Evolutionary conservation across 2,888 invertebrate species (phyloP).

Genomic region (Thymelicus lineola): DNA sequence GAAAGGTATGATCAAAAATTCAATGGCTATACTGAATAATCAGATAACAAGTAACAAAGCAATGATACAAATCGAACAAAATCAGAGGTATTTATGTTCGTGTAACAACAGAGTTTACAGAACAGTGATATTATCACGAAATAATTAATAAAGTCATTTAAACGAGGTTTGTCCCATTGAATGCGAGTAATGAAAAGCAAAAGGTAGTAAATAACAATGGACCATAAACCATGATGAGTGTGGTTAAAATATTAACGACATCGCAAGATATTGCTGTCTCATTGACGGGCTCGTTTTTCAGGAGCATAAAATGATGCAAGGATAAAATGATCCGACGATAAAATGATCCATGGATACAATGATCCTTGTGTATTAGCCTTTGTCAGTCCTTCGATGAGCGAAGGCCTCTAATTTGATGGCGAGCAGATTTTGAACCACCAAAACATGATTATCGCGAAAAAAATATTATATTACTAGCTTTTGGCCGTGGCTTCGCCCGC

Average conservation of each 20-base stretch:
- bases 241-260: slow-evolving; percentile 3
- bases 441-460: too few relatives aligned
- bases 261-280: not conserved
- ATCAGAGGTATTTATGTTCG: slow-evolving; percentile 13
- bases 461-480: too few relatives aligned
- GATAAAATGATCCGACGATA: not conserved
- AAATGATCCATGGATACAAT: not conserved
- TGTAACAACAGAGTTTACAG: slow-evolving; percentile 15
- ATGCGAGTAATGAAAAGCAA: slow-evolving; percentile 1
- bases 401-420: too few relatives aligned
- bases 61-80: slow-evolving; percentile 9
- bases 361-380: not conserved
- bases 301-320: not conserved
- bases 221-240: not conserved
- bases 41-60: not conserved
- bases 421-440: too few relatives aligned
- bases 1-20: too few relatives aligned
- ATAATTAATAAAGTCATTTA: slow-evolving; percentile 44
- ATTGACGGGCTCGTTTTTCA: not conserved
- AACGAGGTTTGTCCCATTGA: slow-evolving; percentile 1
- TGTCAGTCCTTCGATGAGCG: not conserved
- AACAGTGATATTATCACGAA: too few relatives aligned
- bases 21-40: too few relatives aligned
- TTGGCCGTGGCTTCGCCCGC: too few relatives aligned
- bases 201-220: not conserved